phyloP scores from a whole-genome alignment of 2,113 vertebrate species.

The Nanger granti region DNA sequence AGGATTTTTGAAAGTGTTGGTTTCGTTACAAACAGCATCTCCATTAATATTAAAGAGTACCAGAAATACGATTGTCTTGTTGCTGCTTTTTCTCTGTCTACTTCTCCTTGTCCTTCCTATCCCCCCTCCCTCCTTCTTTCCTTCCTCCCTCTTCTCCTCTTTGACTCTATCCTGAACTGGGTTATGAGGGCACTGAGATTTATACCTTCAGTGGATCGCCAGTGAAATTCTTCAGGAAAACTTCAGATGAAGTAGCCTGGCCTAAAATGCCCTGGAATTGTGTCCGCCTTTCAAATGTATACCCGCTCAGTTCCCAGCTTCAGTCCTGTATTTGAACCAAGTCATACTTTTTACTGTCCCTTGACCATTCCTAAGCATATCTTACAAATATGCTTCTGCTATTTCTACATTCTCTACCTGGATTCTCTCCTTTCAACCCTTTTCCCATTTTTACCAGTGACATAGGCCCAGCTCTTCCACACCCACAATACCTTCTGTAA shows the following conservation, averaged over 20 bases:
- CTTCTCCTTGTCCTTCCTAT: background rate
- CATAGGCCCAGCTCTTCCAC: background rate
- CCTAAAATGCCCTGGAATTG: background rate
- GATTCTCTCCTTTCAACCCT: background rate
- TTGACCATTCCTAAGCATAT: background rate
- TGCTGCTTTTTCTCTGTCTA: background rate
- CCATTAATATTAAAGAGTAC: background rate
- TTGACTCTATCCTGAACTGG: background rate
- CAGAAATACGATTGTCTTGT: background rate
- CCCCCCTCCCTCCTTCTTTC: background rate
- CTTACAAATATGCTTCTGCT: background rate
- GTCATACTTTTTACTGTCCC: background rate
- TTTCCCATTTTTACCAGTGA: background rate
- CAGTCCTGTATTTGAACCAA: background rate
- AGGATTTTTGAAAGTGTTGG: background rate
- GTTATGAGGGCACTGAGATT: background rate
- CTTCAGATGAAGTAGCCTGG: background rate
- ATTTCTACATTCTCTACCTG: background rate
- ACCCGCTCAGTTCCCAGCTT: background rate
- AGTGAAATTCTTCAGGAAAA: background rate
- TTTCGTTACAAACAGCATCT: background rate
- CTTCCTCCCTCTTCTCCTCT: background rate
- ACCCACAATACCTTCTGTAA: background rate
- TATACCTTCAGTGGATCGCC: background rate
- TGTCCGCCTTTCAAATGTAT: background rate